These are phyloP conservation scores for Andrena bucephala DNA, from an alignment of 2,888 invertebrate species.

Conservation along the genomic window DNA sequence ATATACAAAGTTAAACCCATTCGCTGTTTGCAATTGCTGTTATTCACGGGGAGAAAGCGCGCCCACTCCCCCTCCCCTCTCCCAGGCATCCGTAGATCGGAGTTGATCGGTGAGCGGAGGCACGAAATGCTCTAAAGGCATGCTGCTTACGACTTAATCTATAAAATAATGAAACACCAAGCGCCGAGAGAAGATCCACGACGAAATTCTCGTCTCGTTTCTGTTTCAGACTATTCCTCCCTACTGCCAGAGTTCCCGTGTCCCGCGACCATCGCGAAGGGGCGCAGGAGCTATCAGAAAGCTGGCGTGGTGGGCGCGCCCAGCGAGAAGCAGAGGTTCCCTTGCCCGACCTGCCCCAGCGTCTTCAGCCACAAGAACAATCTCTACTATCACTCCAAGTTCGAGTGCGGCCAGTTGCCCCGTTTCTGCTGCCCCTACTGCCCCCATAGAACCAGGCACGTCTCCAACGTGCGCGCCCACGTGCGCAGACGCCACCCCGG, in stretches of 20 bases:
- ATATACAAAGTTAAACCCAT: conserved; percentile 34
- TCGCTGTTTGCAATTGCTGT: not conserved
- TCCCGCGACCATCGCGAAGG: not conserved
- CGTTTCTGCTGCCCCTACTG: conserved; percentile 83
- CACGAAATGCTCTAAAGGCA: not conserved
- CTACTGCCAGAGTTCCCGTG: conserved; percentile 29
- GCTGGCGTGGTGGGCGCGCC: too few species aligned
- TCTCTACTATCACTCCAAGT: conserved; percentile 78
- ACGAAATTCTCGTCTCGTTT: conserved; percentile 37
- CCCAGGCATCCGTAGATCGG: not conserved
- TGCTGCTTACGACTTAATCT: not conserved
- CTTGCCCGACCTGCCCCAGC: conserved; percentile 77
- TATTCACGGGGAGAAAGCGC: not conserved
- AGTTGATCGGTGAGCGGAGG: not conserved
- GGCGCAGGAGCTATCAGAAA: conserved; percentile 2
- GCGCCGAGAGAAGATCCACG: conserved; percentile 14
- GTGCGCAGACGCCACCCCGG: conserved; percentile 78
- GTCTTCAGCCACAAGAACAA: conserved; percentile 79
- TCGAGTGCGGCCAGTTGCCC: conserved; percentile 82
- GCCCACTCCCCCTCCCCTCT: not conserved
- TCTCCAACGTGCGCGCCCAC: conserved; percentile 80
- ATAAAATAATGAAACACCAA: not conserved
- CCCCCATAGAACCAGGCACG: conserved; percentile 78
- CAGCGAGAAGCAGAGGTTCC: conserved; percentile 58
- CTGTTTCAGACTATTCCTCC: conserved; percentile 57